A percentile compares a stretch with the other conserved stretches of the same genome.
phyloP scores from a whole-genome alignment of 2,797 vertebrate genomes.

The Remorina albescens region DNA sequence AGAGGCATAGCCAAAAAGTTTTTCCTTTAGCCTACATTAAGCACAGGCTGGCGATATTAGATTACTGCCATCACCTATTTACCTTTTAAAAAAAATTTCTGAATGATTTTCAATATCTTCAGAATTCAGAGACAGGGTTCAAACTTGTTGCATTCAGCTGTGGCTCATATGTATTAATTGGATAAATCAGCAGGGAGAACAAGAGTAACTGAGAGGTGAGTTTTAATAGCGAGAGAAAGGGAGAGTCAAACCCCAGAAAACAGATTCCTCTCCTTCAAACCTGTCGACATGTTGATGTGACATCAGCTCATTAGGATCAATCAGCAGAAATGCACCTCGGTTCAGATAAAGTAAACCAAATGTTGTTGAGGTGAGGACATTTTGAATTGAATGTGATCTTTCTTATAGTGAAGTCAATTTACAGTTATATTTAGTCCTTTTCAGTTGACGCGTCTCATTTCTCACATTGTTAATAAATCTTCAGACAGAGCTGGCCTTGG shows the following conservation, averaged over 20 bases:
- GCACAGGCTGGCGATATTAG: background rate
- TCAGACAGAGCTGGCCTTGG: background rate
- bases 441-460: background rate
- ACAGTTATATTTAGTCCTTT: background rate
- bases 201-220: constrained; percentile 19
- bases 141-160: constrained; percentile 26
- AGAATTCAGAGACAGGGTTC: background rate
- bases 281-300: constrained; percentile 10
- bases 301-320: background rate
- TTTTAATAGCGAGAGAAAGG: constrained; percentile 10
- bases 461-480: too few relatives aligned
- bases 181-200: constrained; percentile 7
- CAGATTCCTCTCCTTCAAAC: background rate
- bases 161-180: constrained; percentile 19
- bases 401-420: background rate
- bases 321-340: background rate
- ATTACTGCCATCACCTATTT: constrained; percentile 3
- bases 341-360: background rate
- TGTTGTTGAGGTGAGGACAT: background rate
- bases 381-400: background rate
- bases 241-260: constrained; percentile 15
- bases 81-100: constrained; percentile 17
- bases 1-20: background rate
- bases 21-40: background rate
- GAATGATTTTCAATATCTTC: constrained; percentile 13